Conservation (phyloP, 1,140 invertebrate species). For the Leptopilina boulardi region DNA sequence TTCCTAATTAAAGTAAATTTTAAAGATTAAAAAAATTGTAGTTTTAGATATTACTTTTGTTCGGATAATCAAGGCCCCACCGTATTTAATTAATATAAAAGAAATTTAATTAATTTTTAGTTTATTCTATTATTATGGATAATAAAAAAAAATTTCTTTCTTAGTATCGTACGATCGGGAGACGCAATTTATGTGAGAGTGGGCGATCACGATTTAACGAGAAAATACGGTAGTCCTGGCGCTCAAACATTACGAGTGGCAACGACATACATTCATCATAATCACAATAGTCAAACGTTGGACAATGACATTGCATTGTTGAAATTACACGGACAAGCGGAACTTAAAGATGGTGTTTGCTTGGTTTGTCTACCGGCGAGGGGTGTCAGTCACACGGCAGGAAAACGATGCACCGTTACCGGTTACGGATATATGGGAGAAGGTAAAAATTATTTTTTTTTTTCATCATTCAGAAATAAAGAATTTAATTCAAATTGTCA, state of each 20-base stretch:
- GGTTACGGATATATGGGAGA: constrained; percentile 97
- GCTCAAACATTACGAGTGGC: constrained; percentile 92
- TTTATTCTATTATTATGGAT: too few species aligned
- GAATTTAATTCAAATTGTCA: too few species aligned
- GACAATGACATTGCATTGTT: constrained; percentile 97
- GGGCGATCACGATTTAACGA: constrained; percentile 93
- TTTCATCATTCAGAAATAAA: constrained; percentile 9
- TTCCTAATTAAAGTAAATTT: too few species aligned
- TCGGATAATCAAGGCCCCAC: too few species aligned
- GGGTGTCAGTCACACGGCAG: constrained; percentile 89
- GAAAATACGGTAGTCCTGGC: constrained; percentile 90
- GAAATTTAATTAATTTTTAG: too few species aligned
- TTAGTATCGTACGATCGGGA: constrained; percentile 91
- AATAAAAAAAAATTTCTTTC: constrained; percentile 48
- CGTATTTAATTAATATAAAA: too few species aligned
- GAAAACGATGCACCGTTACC: constrained; percentile 93
- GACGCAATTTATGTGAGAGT: constrained; percentile 94
- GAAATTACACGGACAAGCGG: constrained; percentile 93
- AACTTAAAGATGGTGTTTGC: constrained; percentile 89
- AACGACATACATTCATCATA: constrained; percentile 96
- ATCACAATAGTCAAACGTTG: constrained; percentile 96
- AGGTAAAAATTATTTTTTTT: constrained; percentile 76
- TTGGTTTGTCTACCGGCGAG: constrained; percentile 92
- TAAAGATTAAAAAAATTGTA: not conserved
- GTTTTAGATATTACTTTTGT: too few species aligned